A percentile compares a stretch with the other conserved stretches of the same genome.
These are phyloP conservation scores for Drosophila maculinotata DNA, from an alignment of 2,888 invertebrate species.

Conservation along the genomic window DNA sequence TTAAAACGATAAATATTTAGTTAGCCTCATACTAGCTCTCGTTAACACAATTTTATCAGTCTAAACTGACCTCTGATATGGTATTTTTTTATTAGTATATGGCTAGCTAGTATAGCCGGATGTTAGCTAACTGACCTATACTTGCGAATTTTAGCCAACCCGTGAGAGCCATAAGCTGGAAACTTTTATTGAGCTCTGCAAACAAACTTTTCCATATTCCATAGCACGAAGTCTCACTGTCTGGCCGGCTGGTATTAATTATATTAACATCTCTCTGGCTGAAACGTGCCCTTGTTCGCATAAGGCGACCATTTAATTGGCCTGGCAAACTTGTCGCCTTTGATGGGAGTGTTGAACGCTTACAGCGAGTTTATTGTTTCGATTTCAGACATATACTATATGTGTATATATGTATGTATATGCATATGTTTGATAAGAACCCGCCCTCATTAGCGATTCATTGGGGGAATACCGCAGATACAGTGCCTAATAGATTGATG, in stretches of 20 bases:
- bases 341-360: not conserved
- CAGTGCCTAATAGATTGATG: constrained; percentile 20
- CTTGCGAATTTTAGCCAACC: not conserved
- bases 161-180: constrained; percentile 5
- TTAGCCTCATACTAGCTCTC: not conserved
- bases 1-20: no score
- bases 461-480: constrained; percentile 53
- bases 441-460: constrained; percentile 20
- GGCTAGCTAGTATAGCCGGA: not conserved
- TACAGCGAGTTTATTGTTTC: constrained; percentile 15
- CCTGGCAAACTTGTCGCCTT: constrained; percentile 16
- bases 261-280: constrained; percentile 46
- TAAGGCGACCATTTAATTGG: constrained; percentile 36
- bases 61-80: not conserved
- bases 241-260: constrained; percentile 60
- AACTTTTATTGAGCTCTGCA: constrained; percentile 6
- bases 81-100: not conserved
- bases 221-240: constrained; percentile 42
- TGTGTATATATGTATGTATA: not conserved
- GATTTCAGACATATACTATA: constrained; percentile 17
- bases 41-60: not conserved
- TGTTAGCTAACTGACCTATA: constrained; percentile 24
- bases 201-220: constrained; percentile 34
- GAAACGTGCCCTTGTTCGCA: constrained; percentile 21
- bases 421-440: constrained; percentile 38